A percentile compares a stretch with the other conserved stretches of the same genome.
Conservation (phyloP, 2,888 invertebrate genomes). For the Lasioglossum calceatum region DNA sequence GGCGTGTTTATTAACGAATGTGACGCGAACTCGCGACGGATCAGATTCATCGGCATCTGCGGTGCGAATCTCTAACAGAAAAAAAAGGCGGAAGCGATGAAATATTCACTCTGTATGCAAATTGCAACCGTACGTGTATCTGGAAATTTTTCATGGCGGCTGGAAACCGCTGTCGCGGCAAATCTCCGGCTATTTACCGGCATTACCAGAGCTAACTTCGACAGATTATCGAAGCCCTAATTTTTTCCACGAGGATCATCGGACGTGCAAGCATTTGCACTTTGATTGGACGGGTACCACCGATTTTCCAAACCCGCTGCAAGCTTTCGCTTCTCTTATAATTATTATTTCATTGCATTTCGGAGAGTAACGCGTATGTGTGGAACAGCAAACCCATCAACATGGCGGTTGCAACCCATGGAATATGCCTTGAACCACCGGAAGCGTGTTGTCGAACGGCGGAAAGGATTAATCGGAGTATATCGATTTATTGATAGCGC, state of each 20-base stretch:
- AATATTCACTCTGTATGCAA: slow-evolving; percentile 51
- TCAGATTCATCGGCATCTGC: slow-evolving; percentile 9
- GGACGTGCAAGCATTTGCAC: background rate
- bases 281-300: background rate
- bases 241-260: background rate
- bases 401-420: background rate
- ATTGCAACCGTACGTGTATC: slow-evolving; percentile 34
- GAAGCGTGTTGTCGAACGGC: background rate
- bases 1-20: slow-evolving; percentile 4
- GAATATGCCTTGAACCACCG: background rate
- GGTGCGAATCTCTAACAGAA: background rate
- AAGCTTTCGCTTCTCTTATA: background rate
- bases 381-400: background rate
- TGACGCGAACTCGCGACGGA: background rate
- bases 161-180: background rate
- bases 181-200: background rate
- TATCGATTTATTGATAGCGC: slow-evolving; percentile 1
- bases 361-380: background rate
- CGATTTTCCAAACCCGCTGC: no score
- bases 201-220: background rate
- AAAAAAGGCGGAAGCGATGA: background rate
- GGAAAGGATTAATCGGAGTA: slow-evolving; percentile 2
- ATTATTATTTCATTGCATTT: background rate
- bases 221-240: background rate
- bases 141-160: slow-evolving; percentile 15